Evolutionary conservation across 2,113 vertebrate genomes (phyloP), one percentile per base, ranked within the genome.

Genomic region (Poeciliopsis occidentalis): DNA sequence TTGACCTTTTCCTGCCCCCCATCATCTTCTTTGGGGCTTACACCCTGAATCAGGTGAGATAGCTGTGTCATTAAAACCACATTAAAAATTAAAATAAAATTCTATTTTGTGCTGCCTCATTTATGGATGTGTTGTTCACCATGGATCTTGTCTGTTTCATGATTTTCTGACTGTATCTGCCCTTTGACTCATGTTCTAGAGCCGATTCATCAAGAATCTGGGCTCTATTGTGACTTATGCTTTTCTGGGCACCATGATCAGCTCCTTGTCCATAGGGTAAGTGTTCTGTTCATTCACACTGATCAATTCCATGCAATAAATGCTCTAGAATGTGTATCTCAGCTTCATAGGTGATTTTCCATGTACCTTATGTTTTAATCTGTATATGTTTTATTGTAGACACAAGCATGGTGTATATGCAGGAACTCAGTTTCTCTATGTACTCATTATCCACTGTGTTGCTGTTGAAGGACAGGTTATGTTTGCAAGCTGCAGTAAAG

Each of bases 11-110:
- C 87, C 88, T 97, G 84, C 96, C 96, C 7, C 93, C 96, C 26
- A 95, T 96, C 85, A 97, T 97, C 93, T 96, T 97, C 89, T 94
- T 96, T 64, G 95, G 95, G 78, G 95, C 95, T 78, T 96, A 97
- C 66, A 96, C 94, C 91, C 87, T 96, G 78, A 96, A 97, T 89
- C 96, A 97, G 95, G 96, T 97, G 93, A 85, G 89, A 69, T 76
- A 41, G 74, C 75, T 64, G 60, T 5, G 17, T 17, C 15, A 44
- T 54, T 8, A 22, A 54, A 2, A 47, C 17, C 44, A 47, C 17
- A 19, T 47, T 6, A 19, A 1, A 47, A 15, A 4, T 15, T 15
- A 57, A 22, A 75, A 71, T 32, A 31, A n/a, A 10, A 5, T 29
- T 44, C 8, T 11, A 4, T 67, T 2, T 60, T 60, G 34, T 63